phyloP scores from a whole-genome alignment of 2,888 invertebrate species.

The Epinotia ramella region DNA sequence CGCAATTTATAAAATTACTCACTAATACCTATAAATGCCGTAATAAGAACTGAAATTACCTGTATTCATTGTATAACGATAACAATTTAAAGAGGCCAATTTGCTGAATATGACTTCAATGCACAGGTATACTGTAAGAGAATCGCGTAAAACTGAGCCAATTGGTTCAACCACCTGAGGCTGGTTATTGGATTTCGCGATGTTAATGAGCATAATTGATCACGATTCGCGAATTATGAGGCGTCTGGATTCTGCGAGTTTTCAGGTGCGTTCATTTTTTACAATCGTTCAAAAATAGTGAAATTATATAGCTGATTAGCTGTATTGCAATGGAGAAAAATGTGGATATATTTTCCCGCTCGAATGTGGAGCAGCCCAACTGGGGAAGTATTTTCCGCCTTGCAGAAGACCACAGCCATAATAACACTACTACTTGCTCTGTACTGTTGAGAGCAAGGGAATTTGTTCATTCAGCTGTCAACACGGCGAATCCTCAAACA shows the following conservation, averaged over 20 bases:
- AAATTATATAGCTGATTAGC: too few relatives aligned
- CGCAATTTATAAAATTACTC: not conserved
- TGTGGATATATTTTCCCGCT: too few relatives aligned
- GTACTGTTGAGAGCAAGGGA: too few relatives aligned
- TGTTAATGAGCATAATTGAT: slow-evolving; percentile 20
- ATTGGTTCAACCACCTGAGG: slow-evolving; percentile 1
- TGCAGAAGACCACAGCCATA: too few relatives aligned
- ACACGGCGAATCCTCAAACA: too few relatives aligned
- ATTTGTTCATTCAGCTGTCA: too few relatives aligned
- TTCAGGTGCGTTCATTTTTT: not conserved
- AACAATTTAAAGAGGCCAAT: not conserved
- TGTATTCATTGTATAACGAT: not conserved
- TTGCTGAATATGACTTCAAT: not conserved
- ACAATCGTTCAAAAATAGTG: too few relatives aligned
- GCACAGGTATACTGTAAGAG: not conserved
- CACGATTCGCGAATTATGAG: slow-evolving; percentile 15
- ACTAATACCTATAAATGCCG: not conserved
- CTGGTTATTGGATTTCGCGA: slow-evolving; percentile 1
- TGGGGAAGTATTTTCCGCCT: too few relatives aligned
- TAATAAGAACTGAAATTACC: not conserved
- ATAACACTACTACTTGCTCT: too few relatives aligned
- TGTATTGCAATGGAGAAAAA: too few relatives aligned
- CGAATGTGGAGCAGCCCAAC: too few relatives aligned
- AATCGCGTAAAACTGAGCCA: not conserved
- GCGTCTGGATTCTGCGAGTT: not conserved